Conservation (phyloP, 2,113 vertebrate species). For the Carlito syrichta region DNA sequence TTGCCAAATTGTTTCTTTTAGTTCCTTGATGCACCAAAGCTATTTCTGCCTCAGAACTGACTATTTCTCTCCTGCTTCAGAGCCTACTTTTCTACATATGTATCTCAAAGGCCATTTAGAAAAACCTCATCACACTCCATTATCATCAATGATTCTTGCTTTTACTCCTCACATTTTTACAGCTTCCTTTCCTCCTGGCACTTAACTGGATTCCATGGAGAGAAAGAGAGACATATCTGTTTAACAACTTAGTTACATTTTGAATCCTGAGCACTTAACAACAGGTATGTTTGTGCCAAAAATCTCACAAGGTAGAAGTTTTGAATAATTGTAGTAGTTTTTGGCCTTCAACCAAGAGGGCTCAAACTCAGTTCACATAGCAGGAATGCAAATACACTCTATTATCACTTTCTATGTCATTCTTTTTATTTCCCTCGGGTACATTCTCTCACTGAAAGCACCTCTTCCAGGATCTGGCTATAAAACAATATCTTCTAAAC, state of each 20-base stretch:
- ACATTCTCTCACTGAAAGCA: background rate
- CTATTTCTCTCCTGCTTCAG: background rate
- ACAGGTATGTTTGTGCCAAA: background rate
- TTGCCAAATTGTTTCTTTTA: no score
- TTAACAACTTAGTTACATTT: background rate
- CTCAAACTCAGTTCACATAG: background rate
- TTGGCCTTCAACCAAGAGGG: background rate
- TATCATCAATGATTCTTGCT: background rate
- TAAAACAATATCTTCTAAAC: background rate
- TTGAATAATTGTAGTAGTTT: background rate
- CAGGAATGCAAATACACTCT: background rate
- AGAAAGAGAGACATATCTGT: background rate
- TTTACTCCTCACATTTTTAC: background rate
- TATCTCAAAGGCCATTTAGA: background rate
- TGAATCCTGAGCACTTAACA: background rate
- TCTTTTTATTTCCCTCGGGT: background rate
- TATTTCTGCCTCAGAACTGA: background rate
- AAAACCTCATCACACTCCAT: background rate
- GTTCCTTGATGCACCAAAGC: background rate
- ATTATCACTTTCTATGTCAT: background rate
- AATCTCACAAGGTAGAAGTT: background rate
- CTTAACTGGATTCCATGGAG: background rate
- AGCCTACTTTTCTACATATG: background rate
- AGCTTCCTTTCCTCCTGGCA: background rate
- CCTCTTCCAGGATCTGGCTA: background rate